phyloP scores from a whole-genome alignment of 2,113 vertebrate species.

The Tupaia tana region DNA sequence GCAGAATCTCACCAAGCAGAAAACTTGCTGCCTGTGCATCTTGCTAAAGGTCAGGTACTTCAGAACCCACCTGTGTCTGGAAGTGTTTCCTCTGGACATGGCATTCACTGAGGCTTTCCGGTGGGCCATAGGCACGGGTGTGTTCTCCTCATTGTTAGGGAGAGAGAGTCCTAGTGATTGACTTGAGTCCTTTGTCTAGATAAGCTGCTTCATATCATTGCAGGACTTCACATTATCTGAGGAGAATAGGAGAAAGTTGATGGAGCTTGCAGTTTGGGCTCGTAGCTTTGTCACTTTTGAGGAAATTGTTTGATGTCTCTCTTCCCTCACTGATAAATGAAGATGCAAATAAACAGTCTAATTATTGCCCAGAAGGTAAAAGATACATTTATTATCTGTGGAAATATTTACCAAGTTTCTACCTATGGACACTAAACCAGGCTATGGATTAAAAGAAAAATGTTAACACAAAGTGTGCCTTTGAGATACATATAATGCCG shows the following conservation, averaged over 20 bases:
- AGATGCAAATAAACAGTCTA: neutral
- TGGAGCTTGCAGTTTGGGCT: neutral
- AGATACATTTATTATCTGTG: neutral
- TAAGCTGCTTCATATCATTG: accelerated
- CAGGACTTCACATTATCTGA: neutral
- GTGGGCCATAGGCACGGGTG: accelerated
- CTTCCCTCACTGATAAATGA: neutral
- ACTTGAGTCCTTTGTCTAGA: neutral
- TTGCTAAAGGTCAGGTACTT: accelerated
- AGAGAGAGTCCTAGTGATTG: neutral
- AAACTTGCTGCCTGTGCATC: accelerated
- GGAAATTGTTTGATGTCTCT: neutral
- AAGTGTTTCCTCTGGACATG: neutral
- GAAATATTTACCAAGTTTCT: neutral
- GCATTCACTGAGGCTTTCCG: accelerated
- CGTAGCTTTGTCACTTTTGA: neutral
- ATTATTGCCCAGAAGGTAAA: neutral
- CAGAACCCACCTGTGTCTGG: accelerated
- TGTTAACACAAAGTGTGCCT: neutral
- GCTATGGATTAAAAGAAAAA: neutral
- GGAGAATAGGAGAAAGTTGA: neutral
- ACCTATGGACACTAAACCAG: neutral
- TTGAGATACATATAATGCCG: neutral
- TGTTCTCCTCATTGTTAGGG: neutral
- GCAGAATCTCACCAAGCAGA: neutral